A percentile compares a stretch with the other conserved stretches of the same genome.
Evolutionary conservation across 2,113 vertebrate species (phyloP).

Genomic region (Okapia johnstoni): DNA sequence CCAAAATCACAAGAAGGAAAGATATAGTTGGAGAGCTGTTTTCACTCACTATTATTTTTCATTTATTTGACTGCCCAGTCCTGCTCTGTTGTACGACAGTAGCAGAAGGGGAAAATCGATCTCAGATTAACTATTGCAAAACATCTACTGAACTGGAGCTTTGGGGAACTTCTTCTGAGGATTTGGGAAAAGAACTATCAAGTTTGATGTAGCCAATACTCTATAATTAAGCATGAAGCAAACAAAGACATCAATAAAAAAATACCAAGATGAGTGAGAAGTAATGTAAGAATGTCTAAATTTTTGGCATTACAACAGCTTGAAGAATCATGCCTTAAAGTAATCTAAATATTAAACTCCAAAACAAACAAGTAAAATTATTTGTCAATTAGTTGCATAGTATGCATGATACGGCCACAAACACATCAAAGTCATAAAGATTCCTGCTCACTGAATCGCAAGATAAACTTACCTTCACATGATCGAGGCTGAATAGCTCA

Average conservation of each 20-base stretch:
- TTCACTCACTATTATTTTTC: background rate
- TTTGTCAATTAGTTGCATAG: background rate
- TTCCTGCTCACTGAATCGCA: background rate
- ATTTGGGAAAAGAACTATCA: background rate
- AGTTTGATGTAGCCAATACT: background rate
- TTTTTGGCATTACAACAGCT: background rate
- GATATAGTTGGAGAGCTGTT: background rate
- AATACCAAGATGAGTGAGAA: background rate
- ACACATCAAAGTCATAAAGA: background rate
- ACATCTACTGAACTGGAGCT: background rate
- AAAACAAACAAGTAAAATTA: background rate
- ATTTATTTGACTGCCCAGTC: background rate
- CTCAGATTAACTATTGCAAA: background rate
- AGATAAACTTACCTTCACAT: background rate
- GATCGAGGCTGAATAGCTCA: background rate
- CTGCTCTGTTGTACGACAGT: background rate
- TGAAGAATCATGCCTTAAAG: background rate
- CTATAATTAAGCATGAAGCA: background rate
- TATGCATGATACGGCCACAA: background rate
- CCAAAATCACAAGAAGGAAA: background rate
- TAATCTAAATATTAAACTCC: background rate
- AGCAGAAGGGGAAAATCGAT: background rate
- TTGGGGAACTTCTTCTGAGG: background rate
- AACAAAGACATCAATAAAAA: background rate
- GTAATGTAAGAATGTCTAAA: background rate